Conservation (phyloP, 2,797 vertebrate species). For the Phataginus tetradactyla region DNA sequence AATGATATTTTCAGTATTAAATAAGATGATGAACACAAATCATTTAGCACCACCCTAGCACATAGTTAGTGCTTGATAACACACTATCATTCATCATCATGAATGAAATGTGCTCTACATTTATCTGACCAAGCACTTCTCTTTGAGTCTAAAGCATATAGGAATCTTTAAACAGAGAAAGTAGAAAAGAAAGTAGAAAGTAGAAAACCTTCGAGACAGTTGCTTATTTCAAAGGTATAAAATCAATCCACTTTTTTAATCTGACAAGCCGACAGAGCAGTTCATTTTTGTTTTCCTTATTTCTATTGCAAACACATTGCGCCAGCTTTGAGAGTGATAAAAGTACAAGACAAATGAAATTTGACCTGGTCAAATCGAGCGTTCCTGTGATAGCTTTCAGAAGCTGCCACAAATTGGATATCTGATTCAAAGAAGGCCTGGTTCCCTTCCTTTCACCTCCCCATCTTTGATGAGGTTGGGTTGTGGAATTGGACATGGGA, state of each 20-base stretch:
- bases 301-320: conserved; percentile 52
- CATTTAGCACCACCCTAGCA: background rate
- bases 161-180: conserved; percentile 40
- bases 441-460: background rate
- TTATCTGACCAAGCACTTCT: background rate
- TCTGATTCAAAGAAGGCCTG: conserved; percentile 64
- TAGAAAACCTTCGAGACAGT: background rate
- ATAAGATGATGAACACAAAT: background rate
- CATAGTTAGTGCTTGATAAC: background rate
- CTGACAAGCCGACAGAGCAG: background rate
- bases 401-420: conserved; percentile 65
- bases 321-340: conserved; percentile 66
- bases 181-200: background rate
- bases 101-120: background rate
- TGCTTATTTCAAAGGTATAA: conserved; percentile 64
- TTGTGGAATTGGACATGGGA: conserved; percentile 33
- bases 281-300: conserved; percentile 55
- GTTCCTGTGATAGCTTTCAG: conserved; percentile 62
- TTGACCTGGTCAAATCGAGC: conserved; percentile 73
- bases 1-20: background rate
- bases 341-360: conserved; percentile 73
- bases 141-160: background rate
- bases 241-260: conserved; percentile 64
- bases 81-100: background rate
- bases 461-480: conserved; percentile 24